Evolutionary conservation across 2,797 vertebrate genomes (phyloP), one percentile per base, ranked within the genome.

Genomic region (Coendou prehensilis): DNA sequence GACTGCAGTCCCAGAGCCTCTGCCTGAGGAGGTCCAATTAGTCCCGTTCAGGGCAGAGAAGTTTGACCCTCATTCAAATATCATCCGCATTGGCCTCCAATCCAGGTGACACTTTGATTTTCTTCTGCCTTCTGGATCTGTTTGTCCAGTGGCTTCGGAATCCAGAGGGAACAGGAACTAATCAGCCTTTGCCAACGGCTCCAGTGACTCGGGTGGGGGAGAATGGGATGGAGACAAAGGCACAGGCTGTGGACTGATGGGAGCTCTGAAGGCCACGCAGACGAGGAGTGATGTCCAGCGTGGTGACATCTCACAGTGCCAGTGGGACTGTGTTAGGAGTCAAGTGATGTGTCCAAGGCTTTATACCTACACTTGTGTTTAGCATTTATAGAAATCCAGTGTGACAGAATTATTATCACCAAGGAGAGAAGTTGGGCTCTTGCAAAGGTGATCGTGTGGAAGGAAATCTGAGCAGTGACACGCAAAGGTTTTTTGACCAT

Each of bases 101-200:
- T 26, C 7, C 63, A 84, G 63, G 28, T 22, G 63, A 89, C 20
- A 6, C 9, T 84, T 52, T 22, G 47, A 47, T 78, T 79, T 61
- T 57, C 61, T 2, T 69, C 22, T 30, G 54, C 57, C 1, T 79
- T 75, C 41, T 64, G 10, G 5, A 37, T 63, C 28, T 37, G 17
- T 78, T 84, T 85, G 67, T 9, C 64, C n/a, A 89, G 23, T 57
- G 45, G 47, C 37, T 57, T 95, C 69, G 88, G 59, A 82, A 83
- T 85, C 30, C 22, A 85, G 52, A 78, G 33, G 13, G 28, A 17
- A 28, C 5, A 37, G 2, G 47, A 37, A 47, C 6, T 6, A 47
- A 37, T 6, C 23, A 73, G 30, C 9, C 28, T 63, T 87, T 47
- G 28, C n/a, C 28, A 73, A 73, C 6, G 37, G 45, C 22, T 54